phyloP scores from a whole-genome alignment of 2,113 vertebrate species.

The human (Homo sapiens) region DNA sequence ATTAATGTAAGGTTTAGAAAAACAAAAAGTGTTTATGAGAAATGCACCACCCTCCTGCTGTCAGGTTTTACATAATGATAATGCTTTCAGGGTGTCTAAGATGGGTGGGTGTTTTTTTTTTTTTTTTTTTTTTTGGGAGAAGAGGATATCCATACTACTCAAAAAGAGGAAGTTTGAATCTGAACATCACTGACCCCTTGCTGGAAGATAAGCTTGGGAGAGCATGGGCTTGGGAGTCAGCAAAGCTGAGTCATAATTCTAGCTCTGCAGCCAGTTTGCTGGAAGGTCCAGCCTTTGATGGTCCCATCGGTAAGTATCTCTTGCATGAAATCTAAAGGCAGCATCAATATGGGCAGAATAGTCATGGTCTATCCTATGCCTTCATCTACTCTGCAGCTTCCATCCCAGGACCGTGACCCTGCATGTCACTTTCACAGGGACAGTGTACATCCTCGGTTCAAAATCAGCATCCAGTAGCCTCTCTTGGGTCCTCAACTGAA shows the following conservation, averaged over 20 bases:
- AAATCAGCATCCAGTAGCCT: neutral
- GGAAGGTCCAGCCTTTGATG: neutral
- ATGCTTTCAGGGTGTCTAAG: neutral
- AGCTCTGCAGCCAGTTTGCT: neutral
- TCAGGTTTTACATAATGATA: neutral
- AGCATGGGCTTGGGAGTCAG: neutral
- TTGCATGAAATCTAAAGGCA: neutral
- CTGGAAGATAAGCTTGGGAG: neutral
- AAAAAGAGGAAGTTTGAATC: neutral
- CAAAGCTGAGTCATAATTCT: neutral
- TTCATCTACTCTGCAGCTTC: neutral
- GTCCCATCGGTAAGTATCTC: neutral
- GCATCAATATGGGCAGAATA: neutral
- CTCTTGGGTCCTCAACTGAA: neutral
- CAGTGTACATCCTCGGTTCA: neutral
- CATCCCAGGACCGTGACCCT: neutral
- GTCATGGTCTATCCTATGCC: neutral
- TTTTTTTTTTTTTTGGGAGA: neutral
- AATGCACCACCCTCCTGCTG: neutral
- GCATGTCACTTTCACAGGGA: neutral
- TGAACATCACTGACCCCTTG: neutral
- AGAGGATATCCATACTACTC: neutral
- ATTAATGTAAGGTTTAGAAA: neutral
- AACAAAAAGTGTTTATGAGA: constrained; percentile 1
- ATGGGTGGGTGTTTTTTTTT: neutral